Conservation (phyloP, 2,113 vertebrate genomes). For the Pangasianodon gigas region DNA sequence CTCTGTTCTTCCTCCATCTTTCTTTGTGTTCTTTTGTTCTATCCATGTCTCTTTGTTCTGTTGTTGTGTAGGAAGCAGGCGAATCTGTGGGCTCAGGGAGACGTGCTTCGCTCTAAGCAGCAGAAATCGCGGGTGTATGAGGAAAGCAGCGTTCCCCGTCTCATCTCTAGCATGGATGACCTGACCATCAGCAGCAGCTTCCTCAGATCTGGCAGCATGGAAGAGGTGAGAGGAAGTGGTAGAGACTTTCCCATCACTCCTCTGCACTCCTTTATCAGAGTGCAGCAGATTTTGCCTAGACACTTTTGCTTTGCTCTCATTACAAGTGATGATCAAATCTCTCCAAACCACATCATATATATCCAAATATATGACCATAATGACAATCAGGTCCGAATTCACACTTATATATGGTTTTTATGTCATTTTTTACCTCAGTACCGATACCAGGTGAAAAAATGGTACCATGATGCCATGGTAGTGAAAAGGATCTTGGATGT, state of each 20-base stretch:
- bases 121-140: conserved; percentile 65
- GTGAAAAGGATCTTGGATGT: neutral
- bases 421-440: neutral
- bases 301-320: neutral
- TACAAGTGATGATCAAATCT: neutral
- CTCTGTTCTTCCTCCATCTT: neutral
- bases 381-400: neutral
- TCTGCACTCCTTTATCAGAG: neutral
- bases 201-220: conserved; percentile 66
- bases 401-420: neutral
- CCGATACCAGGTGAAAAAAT: neutral
- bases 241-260: neutral
- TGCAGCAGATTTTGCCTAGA: neutral
- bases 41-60: neutral
- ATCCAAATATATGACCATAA: neutral
- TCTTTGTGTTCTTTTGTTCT: neutral
- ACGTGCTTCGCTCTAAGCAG: conserved; percentile 77
- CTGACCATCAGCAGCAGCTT: conserved; percentile 75
- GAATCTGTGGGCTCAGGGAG: conserved; percentile 85
- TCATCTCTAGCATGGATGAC: conserved; percentile 83
- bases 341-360: neutral
- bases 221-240: conserved; percentile 74
- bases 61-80: conserved; percentile 82
- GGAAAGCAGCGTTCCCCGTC: conserved; percentile 75
- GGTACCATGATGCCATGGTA: neutral